Evolutionary conservation across 2,113 vertebrate genomes (phyloP), one percentile per base, ranked within the genome.

Genomic region (Mirza zaza): DNA sequence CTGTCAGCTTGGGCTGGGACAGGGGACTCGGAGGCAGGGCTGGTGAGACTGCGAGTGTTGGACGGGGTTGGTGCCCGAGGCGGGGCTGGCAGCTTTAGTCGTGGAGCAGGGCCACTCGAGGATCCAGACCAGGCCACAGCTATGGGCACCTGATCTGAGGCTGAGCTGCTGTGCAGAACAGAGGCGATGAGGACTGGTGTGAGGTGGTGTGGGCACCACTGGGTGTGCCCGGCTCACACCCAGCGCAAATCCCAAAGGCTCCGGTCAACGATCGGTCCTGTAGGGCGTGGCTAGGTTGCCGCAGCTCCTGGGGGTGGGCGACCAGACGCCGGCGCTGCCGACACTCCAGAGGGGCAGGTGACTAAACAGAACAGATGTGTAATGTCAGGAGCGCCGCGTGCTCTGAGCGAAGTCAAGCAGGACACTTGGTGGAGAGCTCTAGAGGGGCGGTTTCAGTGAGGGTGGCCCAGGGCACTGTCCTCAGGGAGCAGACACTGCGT

Each of bases 361-460:
- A n/a, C 5, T 5, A 27, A 27, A 11, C 52, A 14, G 4, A 79
- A 23, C 1, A 2, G 15, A 2, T 14, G 63, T 4, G 0, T 13
- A 8, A 3, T 2, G 2, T 25, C 68, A 27, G 82, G 39, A 57
- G 36, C 55, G 7, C 10, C 0, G 0, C 0, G 15, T 2, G 7
- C 45, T 2, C 0, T 3, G 70, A 57, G 7, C 1, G 7, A 32
- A 71, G 52, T 25, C 86, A 23, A 0, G 14, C 6, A 3, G n/a
- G 17, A 6, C 7, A 11, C 0, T 4, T 3, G n/a, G 12, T 6
- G 25, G n/a, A n/a, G 70, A 39, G 48, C 29, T 23, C 1, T 7
- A 25, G 6, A 3, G 32, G 27, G n/a, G 9, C 39, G n/a, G 18
- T 5, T 15, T 29, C 15, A 45, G 36, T 11, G 63, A 34, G 12